Conservation (phyloP, 2,113 vertebrate species). For the Pao palembangensis region DNA sequence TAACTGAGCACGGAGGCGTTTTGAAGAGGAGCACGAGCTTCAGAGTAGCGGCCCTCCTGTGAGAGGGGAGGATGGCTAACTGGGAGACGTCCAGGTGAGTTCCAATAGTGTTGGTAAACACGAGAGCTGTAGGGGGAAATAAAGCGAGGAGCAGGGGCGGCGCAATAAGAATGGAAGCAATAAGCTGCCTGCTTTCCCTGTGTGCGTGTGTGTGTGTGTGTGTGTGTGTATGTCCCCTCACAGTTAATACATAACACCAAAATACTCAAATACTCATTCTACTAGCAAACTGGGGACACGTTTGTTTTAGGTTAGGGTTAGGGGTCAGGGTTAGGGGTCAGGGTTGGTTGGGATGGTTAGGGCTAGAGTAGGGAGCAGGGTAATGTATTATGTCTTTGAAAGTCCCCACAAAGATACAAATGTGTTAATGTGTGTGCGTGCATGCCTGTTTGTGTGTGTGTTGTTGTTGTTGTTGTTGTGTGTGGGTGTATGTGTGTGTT, state of each 20-base stretch:
- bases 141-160: constrained; percentile 25
- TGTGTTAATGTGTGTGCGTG: neutral
- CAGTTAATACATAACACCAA: neutral
- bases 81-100: constrained; percentile 27
- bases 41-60: too few relatives aligned
- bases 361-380: too few relatives aligned
- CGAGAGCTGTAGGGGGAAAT: constrained; percentile 7
- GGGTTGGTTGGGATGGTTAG: too few relatives aligned
- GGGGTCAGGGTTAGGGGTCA: too few relatives aligned
- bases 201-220: constrained; percentile 15
- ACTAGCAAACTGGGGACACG: too few relatives aligned
- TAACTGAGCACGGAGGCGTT: neutral
- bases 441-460: neutral
- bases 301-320: too few relatives aligned
- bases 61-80: neutral
- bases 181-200: constrained; percentile 59
- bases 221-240: constrained; percentile 3
- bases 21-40: too few relatives aligned
- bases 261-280: too few relatives aligned
- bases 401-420: too few relatives aligned
- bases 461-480: neutral
- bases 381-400: too few relatives aligned
- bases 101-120: constrained; percentile 19
- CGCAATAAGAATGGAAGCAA: constrained; percentile 59
- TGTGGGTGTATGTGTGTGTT: constrained; percentile 1